Base-by-base conservation (phyloP, 2,113 vertebrate species). In the Siphamia tubifer region DNA sequence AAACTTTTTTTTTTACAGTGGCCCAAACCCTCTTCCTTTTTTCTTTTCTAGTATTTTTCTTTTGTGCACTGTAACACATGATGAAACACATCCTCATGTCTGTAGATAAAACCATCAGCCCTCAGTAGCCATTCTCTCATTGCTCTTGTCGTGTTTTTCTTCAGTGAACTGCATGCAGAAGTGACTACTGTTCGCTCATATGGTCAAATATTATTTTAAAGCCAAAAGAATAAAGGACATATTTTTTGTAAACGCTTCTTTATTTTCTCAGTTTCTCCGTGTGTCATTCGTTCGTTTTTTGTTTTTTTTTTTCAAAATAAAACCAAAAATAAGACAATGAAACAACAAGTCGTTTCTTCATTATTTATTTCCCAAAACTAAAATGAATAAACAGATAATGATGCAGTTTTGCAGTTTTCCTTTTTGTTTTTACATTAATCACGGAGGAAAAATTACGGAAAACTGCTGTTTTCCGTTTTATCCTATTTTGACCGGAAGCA, bases 101-200 rank as follows among this genome's bases (percentile, higher is more conserved):
- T 87, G 78, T 88, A 85, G 69, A 94, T 95, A 94, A 75, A 92
- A 89, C 90, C 92, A 92, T 76, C 66, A 85, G 82, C 86, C 90
- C 93, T 92, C 91, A 90, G 87, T 93, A 94, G 92, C 91, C 75
- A 92, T 88, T n/a, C 92, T 92, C 93, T 95, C 94, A 94, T 94
- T 90, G 93, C 94, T 93, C 89, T 77, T 94, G 89, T 94, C 93
- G 86, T 94, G 91, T 98, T 94, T 92, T 75, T n/a, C n/a, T n/a
- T n/a, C n/a, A 79, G 92, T 96, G 93, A 95, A 94, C 87, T 95
- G 96, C 95, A 96, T 97, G 96, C 92, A 93, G 88, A 95, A 91
- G 92, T 93, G 94, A 94, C 91, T 94, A 92, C 88, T 94, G 92
- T 94, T 94, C 85, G 68, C 91, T 93, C 93, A 93, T 84, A 81